Evolutionary conservation across 2,113 vertebrate species (phyloP).

Genomic region (Microcebus griseorufus): DNA sequence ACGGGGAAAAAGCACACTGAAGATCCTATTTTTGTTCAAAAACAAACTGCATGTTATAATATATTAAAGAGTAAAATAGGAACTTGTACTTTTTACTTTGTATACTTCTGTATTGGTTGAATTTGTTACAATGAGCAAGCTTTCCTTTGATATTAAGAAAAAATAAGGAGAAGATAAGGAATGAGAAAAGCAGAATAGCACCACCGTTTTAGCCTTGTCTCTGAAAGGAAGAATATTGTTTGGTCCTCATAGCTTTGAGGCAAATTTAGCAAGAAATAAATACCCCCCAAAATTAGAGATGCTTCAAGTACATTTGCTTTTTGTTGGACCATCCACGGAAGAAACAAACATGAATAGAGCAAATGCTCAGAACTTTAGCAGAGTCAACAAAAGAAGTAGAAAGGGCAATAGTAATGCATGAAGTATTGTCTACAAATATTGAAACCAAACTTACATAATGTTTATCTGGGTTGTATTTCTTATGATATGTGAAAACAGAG

Average conservation of each 20-base stretch:
- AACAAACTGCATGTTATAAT: not conserved
- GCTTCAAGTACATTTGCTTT: slow-evolving; percentile 16
- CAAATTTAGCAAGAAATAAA: slow-evolving; percentile 53
- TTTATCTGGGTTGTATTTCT: slow-evolving; percentile 98
- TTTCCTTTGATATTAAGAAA: slow-evolving; percentile 46
- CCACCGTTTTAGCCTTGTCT: not conserved
- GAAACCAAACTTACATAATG: slow-evolving; percentile 92
- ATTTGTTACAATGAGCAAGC: slow-evolving; percentile 13
- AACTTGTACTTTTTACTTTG: not conserved
- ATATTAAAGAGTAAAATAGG: not conserved
- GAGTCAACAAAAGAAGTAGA: not conserved
- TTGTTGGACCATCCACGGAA: not conserved
- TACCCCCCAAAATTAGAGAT: not conserved
- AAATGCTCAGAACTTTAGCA: not conserved
- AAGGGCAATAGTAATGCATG: not conserved
- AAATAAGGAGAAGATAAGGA: not conserved
- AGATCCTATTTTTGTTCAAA: slow-evolving; percentile 27
- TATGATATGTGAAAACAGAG: slow-evolving; percentile 97
- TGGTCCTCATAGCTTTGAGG: not conserved
- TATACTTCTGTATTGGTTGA: not conserved
- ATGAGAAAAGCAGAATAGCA: slow-evolving; percentile 3
- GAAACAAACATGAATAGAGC: not conserved
- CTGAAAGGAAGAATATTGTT: slow-evolving; percentile 5
- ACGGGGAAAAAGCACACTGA: not conserved
- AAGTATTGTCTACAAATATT: not conserved